Evolutionary conservation across 1,140 invertebrate species (phyloP).

Genomic region (Saccostrea cuccullata): DNA sequence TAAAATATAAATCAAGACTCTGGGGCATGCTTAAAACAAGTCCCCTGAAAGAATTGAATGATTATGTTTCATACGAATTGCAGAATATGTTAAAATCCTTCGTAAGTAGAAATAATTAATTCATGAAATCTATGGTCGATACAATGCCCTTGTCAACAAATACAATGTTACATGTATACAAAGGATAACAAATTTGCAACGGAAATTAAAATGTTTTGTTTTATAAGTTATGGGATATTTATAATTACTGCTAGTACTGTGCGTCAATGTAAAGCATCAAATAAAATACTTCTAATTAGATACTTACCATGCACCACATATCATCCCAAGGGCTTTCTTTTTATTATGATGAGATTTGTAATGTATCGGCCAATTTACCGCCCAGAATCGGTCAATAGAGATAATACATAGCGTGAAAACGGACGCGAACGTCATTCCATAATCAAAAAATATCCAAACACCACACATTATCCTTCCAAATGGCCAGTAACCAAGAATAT

Average conservation of each 20-base stretch:
- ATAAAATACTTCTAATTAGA: background rate
- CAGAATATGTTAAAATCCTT: too few species aligned
- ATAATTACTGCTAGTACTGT: background rate
- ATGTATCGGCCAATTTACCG: slow-evolving; percentile 75
- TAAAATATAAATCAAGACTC: too few species aligned
- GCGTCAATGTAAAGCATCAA: background rate
- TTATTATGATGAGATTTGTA: slow-evolving; percentile 74
- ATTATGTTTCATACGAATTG: too few species aligned
- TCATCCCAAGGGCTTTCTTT: slow-evolving; percentile 67
- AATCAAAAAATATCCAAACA: slow-evolving; percentile 78
- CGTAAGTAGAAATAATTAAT: too few species aligned
- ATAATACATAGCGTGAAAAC: slow-evolving; percentile 77
- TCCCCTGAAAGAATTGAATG: too few species aligned
- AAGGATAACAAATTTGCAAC: background rate
- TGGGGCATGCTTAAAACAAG: too few species aligned
- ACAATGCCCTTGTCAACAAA: too few species aligned
- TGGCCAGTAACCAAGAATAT: slow-evolving; percentile 71
- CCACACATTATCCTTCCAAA: slow-evolving; percentile 74
- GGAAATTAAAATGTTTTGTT: background rate
- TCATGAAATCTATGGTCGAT: background rate
- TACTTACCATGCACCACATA: slow-evolving; percentile 72
- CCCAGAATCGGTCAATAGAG: slow-evolving; percentile 78
- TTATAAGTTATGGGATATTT: background rate
- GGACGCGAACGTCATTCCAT: slow-evolving; percentile 78
- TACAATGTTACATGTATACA: background rate